These are phyloP conservation scores for Probosciger aterrimus DNA, from an alignment of 2,113 vertebrate genomes.

Conservation along the genomic window DNA sequence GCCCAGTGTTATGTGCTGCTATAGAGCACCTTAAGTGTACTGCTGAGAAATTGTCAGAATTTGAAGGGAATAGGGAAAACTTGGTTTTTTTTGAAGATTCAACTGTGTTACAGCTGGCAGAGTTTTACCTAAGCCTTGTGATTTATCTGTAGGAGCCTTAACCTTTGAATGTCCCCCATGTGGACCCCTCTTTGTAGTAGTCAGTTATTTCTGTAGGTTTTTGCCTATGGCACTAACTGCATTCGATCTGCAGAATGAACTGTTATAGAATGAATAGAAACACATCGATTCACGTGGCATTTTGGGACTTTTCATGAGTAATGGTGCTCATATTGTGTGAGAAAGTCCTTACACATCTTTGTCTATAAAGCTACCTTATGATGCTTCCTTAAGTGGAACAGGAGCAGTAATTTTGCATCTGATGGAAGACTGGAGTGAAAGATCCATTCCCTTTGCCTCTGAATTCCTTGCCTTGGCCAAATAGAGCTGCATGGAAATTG, in stretches of 20 bases:
- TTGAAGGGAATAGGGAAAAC: background rate
- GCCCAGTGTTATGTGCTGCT: background rate
- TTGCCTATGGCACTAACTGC: background rate
- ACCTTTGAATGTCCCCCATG: background rate
- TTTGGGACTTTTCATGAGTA: background rate
- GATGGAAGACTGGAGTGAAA: constrained; percentile 8
- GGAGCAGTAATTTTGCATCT: constrained; percentile 32
- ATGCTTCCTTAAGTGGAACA: constrained; percentile 4
- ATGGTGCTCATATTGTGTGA: background rate
- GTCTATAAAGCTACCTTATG: constrained; percentile 11
- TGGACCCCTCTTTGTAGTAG: background rate
- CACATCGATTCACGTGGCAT: background rate
- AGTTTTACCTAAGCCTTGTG: background rate
- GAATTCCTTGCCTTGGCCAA: background rate
- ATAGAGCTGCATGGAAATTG: background rate
- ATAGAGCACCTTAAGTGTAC: background rate
- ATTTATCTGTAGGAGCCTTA: background rate
- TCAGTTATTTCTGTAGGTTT: background rate
- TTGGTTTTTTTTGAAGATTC: background rate
- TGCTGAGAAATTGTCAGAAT: background rate
- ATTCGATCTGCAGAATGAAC: constrained; percentile 1
- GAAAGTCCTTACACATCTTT: background rate
- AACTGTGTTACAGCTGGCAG: background rate
- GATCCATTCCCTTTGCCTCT: constrained; percentile 11
- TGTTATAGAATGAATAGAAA: background rate